Conservation (phyloP, 2,113 vertebrate species). For the Procavia capensis region DNA sequence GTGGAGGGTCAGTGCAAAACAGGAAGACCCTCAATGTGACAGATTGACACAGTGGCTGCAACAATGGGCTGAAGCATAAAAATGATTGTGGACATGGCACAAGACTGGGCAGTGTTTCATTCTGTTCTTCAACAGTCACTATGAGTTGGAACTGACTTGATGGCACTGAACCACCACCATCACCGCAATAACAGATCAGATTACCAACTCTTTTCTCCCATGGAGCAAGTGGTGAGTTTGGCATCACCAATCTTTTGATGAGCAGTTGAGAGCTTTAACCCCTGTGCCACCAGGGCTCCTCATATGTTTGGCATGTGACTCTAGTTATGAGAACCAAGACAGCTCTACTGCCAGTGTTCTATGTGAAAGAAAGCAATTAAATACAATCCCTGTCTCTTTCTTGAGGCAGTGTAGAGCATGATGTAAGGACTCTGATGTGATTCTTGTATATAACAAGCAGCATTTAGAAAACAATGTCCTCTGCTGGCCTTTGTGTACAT, state of each 20-base stretch:
- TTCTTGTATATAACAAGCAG: conserved; percentile 13
- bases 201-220: neutral
- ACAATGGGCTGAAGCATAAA: too few relatives aligned
- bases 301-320: neutral
- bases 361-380: neutral
- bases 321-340: neutral
- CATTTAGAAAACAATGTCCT: conserved; percentile 56
- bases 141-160: too few relatives aligned
- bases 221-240: neutral
- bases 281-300: neutral
- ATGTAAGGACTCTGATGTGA: neutral
- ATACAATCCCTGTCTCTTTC: conserved; percentile 27
- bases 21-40: too few relatives aligned
- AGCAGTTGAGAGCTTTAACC: neutral
- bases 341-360: neutral
- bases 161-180: too few relatives aligned
- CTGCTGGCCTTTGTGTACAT: neutral
- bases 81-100: too few relatives aligned
- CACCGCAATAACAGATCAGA: neutral
- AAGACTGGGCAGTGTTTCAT: too few relatives aligned
- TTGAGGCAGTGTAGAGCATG: neutral
- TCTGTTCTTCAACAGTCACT: too few relatives aligned
- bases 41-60: too few relatives aligned
- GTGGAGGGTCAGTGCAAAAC: too few relatives aligned
- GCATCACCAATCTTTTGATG: neutral